These are phyloP conservation scores for Mamestra brassicae DNA, from an alignment of 2,888 invertebrate genomes.

Conservation along the genomic window DNA sequence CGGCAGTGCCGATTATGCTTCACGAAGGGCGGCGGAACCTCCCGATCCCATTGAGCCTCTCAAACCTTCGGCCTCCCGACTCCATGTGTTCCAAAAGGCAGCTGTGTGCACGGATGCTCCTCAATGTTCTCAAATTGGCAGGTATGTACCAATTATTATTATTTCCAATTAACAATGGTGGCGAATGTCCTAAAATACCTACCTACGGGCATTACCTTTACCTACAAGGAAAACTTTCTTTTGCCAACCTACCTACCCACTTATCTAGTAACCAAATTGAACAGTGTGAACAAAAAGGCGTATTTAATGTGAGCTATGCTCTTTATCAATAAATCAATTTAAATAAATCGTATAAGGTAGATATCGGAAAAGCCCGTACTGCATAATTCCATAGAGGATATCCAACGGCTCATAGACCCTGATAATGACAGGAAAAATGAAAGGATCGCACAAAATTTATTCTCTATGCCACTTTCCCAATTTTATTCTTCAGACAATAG, in stretches of 20 bases:
- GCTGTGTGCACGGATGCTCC: constrained; percentile 95
- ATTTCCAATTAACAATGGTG: background rate
- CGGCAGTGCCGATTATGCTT: constrained; percentile 75
- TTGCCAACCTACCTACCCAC: background rate
- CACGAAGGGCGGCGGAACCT: constrained; percentile 82
- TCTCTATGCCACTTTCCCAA: background rate
- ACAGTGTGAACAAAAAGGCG: background rate
- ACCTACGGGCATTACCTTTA: background rate
- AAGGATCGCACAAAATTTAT: background rate
- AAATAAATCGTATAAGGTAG: background rate
- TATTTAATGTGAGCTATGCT: too few relatives aligned
- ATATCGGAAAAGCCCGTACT: background rate
- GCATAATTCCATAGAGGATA: too few relatives aligned
- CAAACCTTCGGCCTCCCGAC: constrained; percentile 92
- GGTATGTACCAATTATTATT: constrained; percentile 87
- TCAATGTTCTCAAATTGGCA: constrained; percentile 94
- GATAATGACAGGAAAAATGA: background rate
- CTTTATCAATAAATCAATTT: background rate
- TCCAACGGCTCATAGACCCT: background rate
- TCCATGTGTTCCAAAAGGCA: constrained; percentile 92
- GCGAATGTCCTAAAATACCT: background rate
- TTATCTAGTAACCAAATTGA: background rate
- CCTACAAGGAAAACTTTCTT: too few relatives aligned
- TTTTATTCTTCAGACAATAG: background rate
- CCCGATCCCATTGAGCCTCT: constrained; percentile 92